phyloP scores from a whole-genome alignment of 2,888 invertebrate species.

The Salticus scenicus region DNA sequence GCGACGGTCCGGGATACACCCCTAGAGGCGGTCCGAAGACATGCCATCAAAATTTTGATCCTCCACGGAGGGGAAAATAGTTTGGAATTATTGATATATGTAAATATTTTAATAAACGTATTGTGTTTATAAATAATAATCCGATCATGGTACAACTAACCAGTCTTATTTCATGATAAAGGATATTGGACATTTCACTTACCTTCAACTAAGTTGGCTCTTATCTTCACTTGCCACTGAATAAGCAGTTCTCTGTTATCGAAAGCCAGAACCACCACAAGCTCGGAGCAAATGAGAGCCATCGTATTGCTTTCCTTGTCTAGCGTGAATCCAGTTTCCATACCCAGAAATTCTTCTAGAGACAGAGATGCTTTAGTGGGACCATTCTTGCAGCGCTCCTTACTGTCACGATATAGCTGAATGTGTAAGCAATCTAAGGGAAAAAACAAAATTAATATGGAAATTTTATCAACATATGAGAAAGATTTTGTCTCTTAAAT shows the following conservation, averaged over 20 bases:
- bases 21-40: too few species aligned
- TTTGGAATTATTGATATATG: too few species aligned
- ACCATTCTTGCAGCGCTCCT: slow-evolving; percentile 89
- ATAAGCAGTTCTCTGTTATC: slow-evolving; percentile 90
- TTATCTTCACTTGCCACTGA: slow-evolving; percentile 91
- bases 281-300: slow-evolving; percentile 90
- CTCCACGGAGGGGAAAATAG: too few species aligned
- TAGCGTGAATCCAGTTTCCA: slow-evolving; percentile 89
- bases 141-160: too few species aligned
- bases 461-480: too few species aligned
- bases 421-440: slow-evolving; percentile 90
- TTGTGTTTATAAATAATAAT: too few species aligned
- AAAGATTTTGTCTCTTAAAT: too few species aligned
- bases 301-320: slow-evolving; percentile 94
- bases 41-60: too few species aligned
- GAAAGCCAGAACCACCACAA: slow-evolving; percentile 89
- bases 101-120: too few species aligned
- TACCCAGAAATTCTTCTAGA: slow-evolving; percentile 89
- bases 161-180: too few species aligned
- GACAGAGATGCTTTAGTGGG: slow-evolving; percentile 89
- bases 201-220: slow-evolving; percentile 88
- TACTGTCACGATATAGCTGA: slow-evolving; percentile 90
- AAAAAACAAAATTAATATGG: not conserved
- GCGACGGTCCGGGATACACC: too few species aligned
- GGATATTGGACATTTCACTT: too few species aligned